These are phyloP conservation scores for Lasioglossum baleicum DNA, from an alignment of 1,140 invertebrate species.

Conservation along the genomic window DNA sequence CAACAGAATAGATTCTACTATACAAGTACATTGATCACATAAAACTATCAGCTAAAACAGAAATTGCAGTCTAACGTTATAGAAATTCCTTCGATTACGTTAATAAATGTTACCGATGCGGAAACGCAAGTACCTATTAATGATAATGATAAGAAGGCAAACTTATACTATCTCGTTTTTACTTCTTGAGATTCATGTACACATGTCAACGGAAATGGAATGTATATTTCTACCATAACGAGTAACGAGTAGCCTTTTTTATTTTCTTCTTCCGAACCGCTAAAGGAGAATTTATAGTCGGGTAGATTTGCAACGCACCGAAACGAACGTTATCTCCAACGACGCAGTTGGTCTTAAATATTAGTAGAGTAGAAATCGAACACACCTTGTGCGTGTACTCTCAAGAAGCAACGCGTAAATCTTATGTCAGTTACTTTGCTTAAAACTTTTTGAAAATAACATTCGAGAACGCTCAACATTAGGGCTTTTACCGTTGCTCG, in stretches of 20 bases:
- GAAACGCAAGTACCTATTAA: slow-evolving; percentile 23
- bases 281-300: slow-evolving; percentile 26
- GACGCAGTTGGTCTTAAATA: slow-evolving; percentile 3
- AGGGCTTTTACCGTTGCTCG: too few species aligned
- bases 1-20: slow-evolving; percentile 19
- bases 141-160: background rate
- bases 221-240: slow-evolving; percentile 36
- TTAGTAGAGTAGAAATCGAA: slow-evolving; percentile 48
- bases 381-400: slow-evolving; percentile 43
- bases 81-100: slow-evolving; percentile 53
- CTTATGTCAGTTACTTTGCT: slow-evolving; percentile 20
- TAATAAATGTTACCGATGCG: slow-evolving; percentile 28
- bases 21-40: slow-evolving; percentile 39
- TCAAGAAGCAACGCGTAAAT: slow-evolving; percentile 39
- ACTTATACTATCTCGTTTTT: slow-evolving; percentile 33
- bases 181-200: slow-evolving; percentile 48
- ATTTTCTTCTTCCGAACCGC: background rate
- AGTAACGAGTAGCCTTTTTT: slow-evolving; percentile 27
- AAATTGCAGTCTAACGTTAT: slow-evolving; percentile 35
- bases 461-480: slow-evolving; percentile 7
- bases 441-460: slow-evolving; percentile 45
- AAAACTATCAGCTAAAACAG: slow-evolving; percentile 25
- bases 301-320: background rate
- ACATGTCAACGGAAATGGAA: slow-evolving; percentile 27
- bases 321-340: slow-evolving; percentile 1